phyloP scores from a whole-genome alignment of 2,113 vertebrate genomes.

The Rattus norvegicus region GRCr8 NC_086036.1:80870501-80871000 shows the following conservation, averaged over 20 bases:
- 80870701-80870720: slow-evolving; percentile 27
- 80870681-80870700: background rate
- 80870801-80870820: background rate
- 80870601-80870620: fast-evolving
- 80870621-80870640: too few relatives aligned
- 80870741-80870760: background rate
- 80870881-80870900: background rate
- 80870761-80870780: background rate
- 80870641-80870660: background rate
- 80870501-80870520: background rate
- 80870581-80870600: background rate
- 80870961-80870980: background rate
- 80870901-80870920: background rate
- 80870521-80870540: fast-evolving
- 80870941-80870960: background rate
- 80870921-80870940: background rate
- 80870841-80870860: background rate
- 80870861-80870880: slow-evolving; percentile 35
- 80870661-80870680: fast-evolving
- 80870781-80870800: background rate
- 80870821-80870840: slow-evolving; percentile 32
- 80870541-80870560: fast-evolving
- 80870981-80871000: background rate
- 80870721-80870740: background rate
- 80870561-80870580: background rate